These are phyloP conservation scores for cattle (Bos taurus) DNA, from an alignment of 2,113 vertebrate genomes.

Conservation along the genomic window DNA sequence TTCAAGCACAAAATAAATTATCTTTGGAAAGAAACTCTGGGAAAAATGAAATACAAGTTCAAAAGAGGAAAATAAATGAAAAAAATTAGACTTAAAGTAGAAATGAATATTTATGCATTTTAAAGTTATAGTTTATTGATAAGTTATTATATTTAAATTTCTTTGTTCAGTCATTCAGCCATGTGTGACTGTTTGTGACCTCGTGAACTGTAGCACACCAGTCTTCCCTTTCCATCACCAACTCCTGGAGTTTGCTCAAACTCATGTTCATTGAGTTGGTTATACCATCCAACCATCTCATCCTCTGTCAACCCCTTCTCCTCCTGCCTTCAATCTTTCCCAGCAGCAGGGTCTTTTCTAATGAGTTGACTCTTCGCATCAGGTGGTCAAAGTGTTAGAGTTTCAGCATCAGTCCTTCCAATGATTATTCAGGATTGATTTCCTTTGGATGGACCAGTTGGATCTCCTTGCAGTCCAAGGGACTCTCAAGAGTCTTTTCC, in stretches of 20 bases:
- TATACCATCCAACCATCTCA: neutral
- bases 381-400: neutral
- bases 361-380: fast-evolving
- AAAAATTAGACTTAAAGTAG: neutral
- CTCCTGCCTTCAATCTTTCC: neutral
- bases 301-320: neutral
- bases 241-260: neutral
- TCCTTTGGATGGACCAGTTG: neutral
- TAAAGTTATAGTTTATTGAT: neutral
- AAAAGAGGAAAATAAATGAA: neutral
- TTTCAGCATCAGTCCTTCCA: neutral
- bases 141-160: neutral
- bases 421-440: neutral
- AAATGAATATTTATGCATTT: neutral
- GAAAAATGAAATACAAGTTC: neutral
- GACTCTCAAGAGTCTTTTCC: neutral
- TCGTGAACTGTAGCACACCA: neutral
- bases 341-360: neutral
- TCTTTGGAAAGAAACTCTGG: neutral
- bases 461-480: neutral
- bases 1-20: neutral
- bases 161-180: neutral
- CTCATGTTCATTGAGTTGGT: neutral
- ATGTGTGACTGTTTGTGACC: neutral
- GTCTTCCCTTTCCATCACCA: neutral